phyloP scores from a whole-genome alignment of 2,797 vertebrate species.

The Periophthalmus magnuspinnatus region DNA sequence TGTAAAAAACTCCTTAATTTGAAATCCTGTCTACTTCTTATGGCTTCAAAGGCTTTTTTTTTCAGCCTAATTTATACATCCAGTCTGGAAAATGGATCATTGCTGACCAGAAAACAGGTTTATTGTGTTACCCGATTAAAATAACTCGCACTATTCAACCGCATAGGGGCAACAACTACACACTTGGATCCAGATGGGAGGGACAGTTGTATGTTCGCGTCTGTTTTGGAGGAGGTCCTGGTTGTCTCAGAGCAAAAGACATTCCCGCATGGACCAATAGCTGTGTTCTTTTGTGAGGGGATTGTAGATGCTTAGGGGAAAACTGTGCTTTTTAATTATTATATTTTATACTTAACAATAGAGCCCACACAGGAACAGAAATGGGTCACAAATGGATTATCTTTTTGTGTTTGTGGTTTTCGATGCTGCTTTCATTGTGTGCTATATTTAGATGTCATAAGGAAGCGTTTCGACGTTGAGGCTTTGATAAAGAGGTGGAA shows the following conservation, averaged over 20 bases:
- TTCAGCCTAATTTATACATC: slow-evolving; percentile 59
- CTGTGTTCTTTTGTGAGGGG: slow-evolving; percentile 57
- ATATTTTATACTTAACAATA: slow-evolving; percentile 61
- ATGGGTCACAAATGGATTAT: slow-evolving; percentile 76
- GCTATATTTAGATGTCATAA: slow-evolving; percentile 61
- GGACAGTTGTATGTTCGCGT: slow-evolving; percentile 38
- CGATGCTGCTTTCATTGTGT: slow-evolving; percentile 59
- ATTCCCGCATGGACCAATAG: slow-evolving; percentile 55
- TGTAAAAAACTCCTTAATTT: slow-evolving; percentile 29
- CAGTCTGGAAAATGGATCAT: slow-evolving; percentile 58
- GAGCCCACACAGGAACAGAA: slow-evolving; percentile 69
- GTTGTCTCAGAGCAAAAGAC: slow-evolving; percentile 46
- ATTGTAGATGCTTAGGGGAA: slow-evolving; percentile 70
- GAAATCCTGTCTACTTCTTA: slow-evolving; percentile 41
- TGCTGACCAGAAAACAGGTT: slow-evolving; percentile 73
- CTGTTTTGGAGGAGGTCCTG: slow-evolving; percentile 38
- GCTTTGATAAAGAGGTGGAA: slow-evolving; percentile 50
- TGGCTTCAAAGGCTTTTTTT: slow-evolving; percentile 58
- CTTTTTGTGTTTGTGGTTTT: slow-evolving; percentile 58
- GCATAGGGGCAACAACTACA: slow-evolving; percentile 41
- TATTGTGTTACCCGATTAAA: slow-evolving; percentile 71
- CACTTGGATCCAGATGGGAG: slow-evolving; percentile 51
- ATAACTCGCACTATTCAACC: slow-evolving; percentile 56
- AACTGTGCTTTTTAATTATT: slow-evolving; percentile 50
- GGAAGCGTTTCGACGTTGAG: slow-evolving; percentile 49